Evolutionary conservation across 1,140 invertebrate species (phyloP).

Genomic region (Aphis gossypii): DNA sequence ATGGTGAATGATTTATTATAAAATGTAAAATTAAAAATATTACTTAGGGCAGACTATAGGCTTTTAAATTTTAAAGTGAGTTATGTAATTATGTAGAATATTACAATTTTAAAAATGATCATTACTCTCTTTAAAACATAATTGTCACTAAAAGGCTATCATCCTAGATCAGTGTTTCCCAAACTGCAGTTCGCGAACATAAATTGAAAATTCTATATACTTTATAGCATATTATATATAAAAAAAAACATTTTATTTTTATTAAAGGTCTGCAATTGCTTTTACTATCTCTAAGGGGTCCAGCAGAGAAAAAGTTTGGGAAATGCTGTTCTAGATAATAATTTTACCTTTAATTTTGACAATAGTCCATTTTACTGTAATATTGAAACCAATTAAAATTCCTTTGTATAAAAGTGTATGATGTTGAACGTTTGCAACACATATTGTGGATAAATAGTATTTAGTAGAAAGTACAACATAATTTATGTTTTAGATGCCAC

Average conservation of each 20-base stretch:
- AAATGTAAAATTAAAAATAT: neutral
- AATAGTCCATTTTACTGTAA: neutral
- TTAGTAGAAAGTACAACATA: neutral
- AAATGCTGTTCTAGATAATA: neutral
- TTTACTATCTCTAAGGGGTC: too few relatives aligned
- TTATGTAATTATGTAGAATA: neutral
- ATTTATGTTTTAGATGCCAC: conserved; percentile 41
- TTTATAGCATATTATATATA: too few relatives aligned
- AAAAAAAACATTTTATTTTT: too few relatives aligned
- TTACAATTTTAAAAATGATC: neutral
- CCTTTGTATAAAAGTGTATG: neutral
- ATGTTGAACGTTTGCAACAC: neutral
- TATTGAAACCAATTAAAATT: neutral
- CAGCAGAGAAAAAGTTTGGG: too few relatives aligned
- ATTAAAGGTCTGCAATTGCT: too few relatives aligned
- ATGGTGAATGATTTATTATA: neutral
- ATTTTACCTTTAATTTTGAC: neutral
- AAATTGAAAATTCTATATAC: too few relatives aligned
- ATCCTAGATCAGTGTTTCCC: too few relatives aligned
- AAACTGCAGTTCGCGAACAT: too few relatives aligned
- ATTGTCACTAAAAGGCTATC: neutral
- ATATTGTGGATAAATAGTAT: neutral
- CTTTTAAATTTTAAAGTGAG: neutral
- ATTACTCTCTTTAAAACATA: neutral
- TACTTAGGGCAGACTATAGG: neutral